These are phyloP conservation scores for Poeciliopsis occidentalis DNA, from an alignment of 2,113 vertebrate genomes.

Conservation along the genomic window DNA sequence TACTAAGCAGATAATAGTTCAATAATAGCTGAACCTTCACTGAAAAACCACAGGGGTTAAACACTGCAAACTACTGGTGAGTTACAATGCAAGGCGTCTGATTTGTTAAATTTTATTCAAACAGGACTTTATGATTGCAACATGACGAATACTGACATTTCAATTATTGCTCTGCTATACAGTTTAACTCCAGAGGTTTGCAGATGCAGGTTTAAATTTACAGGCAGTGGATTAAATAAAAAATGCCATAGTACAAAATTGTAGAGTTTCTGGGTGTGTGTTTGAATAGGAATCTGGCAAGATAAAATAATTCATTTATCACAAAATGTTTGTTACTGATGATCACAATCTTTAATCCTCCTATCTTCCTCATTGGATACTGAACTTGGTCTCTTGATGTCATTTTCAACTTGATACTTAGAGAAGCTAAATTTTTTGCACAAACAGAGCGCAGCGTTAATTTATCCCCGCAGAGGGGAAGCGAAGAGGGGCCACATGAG, in stretches of 20 bases:
- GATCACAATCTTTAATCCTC: background rate
- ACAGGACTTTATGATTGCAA: background rate
- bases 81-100: too few relatives aligned
- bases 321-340: background rate
- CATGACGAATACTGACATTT: background rate
- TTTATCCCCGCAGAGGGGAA: conserved; percentile 52
- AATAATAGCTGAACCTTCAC: background rate
- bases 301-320: background rate
- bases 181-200: too few relatives aligned
- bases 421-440: background rate
- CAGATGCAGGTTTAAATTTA: background rate
- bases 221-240: background rate
- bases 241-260: background rate
- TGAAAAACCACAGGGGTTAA: background rate
- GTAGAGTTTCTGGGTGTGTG: background rate
- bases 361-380: background rate
- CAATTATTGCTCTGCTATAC: background rate
- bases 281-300: background rate
- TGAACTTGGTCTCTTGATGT: background rate
- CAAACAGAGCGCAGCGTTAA: background rate
- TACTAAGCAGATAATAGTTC: background rate
- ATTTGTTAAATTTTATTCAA: background rate
- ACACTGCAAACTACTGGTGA: too few relatives aligned
- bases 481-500: conserved; percentile 11
- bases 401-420: background rate